These are phyloP conservation scores for Leptinotarsa undecemlineata DNA, from an alignment of 1,140 invertebrate genomes.

Conservation along the genomic window DNA sequence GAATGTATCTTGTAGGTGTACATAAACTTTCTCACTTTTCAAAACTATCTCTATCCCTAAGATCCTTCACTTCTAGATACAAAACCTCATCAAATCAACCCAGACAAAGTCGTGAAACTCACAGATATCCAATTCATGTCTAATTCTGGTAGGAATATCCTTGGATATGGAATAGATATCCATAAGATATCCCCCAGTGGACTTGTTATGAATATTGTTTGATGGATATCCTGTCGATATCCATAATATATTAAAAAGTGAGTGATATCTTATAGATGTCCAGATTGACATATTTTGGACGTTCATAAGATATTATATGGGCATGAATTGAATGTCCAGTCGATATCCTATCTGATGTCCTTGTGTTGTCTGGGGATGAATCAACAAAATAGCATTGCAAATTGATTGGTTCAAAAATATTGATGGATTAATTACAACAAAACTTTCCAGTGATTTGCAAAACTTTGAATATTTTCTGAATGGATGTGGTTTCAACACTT, in stretches of 20 bases:
- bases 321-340: too few relatives aligned
- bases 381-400: neutral
- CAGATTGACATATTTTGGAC: too few relatives aligned
- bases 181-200: neutral
- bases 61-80: constrained; percentile 21
- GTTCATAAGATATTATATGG: too few relatives aligned
- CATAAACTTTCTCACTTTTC: constrained; percentile 17
- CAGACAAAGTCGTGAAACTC: neutral
- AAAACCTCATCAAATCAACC: constrained; percentile 6
- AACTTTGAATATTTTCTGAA: too few relatives aligned
- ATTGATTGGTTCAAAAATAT: neutral
- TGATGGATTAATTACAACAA: neutral
- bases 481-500: too few relatives aligned
- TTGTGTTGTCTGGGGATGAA: neutral
- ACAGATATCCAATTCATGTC: neutral
- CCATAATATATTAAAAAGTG: neutral
- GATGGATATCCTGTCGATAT: neutral
- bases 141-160: neutral
- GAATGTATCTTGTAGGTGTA: constrained; percentile 30
- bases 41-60: neutral
- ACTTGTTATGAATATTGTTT: neutral
- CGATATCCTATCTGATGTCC: neutral
- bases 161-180: neutral
- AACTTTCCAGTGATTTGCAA: neutral
- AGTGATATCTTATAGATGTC: too few relatives aligned